Percentiles rank a stretch among this genome's conserved stretches.
These are phyloP conservation scores for Thymallus thymallus DNA, from an alignment of 2,113 vertebrate genomes.

Conservation along the genomic window DNA sequence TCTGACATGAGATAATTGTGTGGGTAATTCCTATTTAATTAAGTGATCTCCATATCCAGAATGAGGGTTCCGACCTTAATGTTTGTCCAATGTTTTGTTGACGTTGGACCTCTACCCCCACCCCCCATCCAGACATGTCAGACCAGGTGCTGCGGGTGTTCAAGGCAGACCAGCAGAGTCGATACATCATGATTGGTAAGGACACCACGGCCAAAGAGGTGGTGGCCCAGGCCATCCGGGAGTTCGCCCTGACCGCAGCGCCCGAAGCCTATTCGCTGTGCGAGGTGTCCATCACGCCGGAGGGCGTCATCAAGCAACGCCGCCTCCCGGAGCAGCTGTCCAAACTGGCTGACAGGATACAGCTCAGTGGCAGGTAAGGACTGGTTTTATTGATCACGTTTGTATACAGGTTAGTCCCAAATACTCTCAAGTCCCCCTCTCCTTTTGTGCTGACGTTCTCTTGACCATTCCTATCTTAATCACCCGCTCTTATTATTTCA, in stretches of 20 bases:
- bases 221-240: constrained; percentile 91
- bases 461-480: background rate
- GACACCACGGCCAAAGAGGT: constrained; percentile 98
- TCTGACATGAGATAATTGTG: background rate
- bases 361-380: constrained; percentile 91
- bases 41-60: no score
- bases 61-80: no score
- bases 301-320: constrained; percentile 97
- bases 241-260: constrained; percentile 89
- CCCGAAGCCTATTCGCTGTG: constrained; percentile 92
- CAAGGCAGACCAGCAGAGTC: constrained; percentile 96
- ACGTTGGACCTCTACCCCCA: background rate
- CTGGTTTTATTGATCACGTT: no score
- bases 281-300: constrained; percentile 95
- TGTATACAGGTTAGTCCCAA: no score
- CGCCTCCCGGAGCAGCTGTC: constrained; percentile 95
- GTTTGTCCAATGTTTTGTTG: no score
- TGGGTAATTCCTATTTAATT: background rate
- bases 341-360: constrained; percentile 95
- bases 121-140: constrained; percentile 80
- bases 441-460: background rate
- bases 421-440: background rate
- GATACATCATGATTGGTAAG: constrained; percentile 98
- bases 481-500: no score
- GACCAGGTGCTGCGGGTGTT: constrained; percentile 96